Evolutionary conservation across 1,140 invertebrate species (phyloP), one percentile per base, ranked within the genome.

Genomic region (Bombus terrestris): DNA sequence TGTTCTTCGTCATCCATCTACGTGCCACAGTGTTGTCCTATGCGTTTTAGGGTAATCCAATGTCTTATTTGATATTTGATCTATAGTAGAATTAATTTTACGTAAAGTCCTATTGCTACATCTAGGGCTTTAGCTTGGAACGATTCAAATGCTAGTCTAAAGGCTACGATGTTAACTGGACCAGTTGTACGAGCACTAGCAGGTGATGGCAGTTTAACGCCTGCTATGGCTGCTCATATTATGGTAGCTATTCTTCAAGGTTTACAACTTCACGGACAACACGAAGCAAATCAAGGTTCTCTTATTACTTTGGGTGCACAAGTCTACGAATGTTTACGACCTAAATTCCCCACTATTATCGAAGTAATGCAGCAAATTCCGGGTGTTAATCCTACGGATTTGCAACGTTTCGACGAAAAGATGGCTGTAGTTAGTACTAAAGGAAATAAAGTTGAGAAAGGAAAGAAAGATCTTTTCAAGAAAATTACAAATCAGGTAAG

Each of bases 401-500:
- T 98, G 69, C 97, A 97, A 86, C 96, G 97, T 82, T 97, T 98
- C 84, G 98, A 98, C 93, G 98, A 98, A 88, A 98, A 98, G 93
- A 96, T 98, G 92, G 94, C 97, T 18, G 96, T 96, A 8, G 95
- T 96, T 53, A 96, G 96, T 22, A 96, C 96, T 79, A 97, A 97
- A 90, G 97, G 97, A 37, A 97, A 97, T 90, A 98, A 98, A 93
- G 96, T 97, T 25, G 98, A 98, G 91, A 98, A 98, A 92, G 97
- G 97, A 85, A 98, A 98, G 93, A 98, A 98, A 91, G 98, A 99
- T 93, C 95, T 98, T 25, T 98, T 99, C 93, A 98, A 98, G 93
- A 98, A 98, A 95, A 96, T 99, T 68, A 98, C 98, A 4, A 96
- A 96, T 83, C 97, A 97, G 94, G 97, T 98, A 94, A 82, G 37